Evolutionary conservation across 2,888 invertebrate species (phyloP).

Genomic region (Stenolophus ochropezus): DNA sequence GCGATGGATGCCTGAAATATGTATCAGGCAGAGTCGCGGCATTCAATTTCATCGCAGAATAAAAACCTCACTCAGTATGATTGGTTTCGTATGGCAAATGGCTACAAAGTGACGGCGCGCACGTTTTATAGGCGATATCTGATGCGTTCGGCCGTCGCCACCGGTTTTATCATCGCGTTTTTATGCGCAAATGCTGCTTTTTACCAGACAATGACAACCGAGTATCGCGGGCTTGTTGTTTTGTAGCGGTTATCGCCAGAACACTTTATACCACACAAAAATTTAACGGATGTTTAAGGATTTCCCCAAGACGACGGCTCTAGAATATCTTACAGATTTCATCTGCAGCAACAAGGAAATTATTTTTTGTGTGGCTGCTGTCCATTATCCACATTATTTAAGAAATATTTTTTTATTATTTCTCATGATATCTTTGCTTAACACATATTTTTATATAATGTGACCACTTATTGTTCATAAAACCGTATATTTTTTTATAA

Average conservation of each 20-base stretch:
- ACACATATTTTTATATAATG: too few relatives aligned
- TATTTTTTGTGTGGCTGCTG: too few relatives aligned
- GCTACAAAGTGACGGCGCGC: conserved; percentile 55
- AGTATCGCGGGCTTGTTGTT: not conserved
- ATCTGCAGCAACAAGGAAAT: too few relatives aligned
- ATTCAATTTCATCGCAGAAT: conserved; percentile 58
- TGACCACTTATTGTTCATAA: too few relatives aligned
- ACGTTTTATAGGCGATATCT: conserved; percentile 58
- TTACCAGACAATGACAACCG: conserved; percentile 27
- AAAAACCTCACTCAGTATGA: conserved; percentile 59
- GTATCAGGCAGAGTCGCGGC: conserved; percentile 45
- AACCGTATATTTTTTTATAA: too few relatives aligned
- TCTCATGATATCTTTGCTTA: too few relatives aligned
- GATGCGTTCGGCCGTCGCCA: conserved; percentile 47
- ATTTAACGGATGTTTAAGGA: not conserved
- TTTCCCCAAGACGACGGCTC: not conserved
- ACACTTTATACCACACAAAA: not conserved
- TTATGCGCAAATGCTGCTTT: conserved; percentile 35
- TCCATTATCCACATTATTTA: too few relatives aligned
- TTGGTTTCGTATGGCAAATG: conserved; percentile 60
- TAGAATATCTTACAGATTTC: not conserved
- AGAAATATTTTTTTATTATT: too few relatives aligned
- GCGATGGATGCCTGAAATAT: conserved; percentile 48
- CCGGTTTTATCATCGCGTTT: conserved; percentile 38
- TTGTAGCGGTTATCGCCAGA: conserved; percentile 8